These are phyloP conservation scores for Eufriesea mexicana DNA, from an alignment of 1,140 invertebrate species.

Conservation along the genomic window DNA sequence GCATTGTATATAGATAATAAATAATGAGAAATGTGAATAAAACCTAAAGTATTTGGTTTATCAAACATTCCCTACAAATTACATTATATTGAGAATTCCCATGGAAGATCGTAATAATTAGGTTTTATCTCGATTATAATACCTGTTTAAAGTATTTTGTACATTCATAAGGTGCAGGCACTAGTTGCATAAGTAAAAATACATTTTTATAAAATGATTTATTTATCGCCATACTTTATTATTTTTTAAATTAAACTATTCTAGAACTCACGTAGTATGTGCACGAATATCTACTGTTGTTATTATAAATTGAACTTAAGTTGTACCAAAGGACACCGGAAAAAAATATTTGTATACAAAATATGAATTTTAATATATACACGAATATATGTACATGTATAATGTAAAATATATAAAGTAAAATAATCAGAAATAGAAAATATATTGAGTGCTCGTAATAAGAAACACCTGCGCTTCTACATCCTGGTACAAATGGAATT, in stretches of 20 bases:
- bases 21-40: conserved; percentile 82
- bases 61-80: conserved; percentile 80
- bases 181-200: conserved; percentile 65
- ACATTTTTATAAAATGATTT: conserved; percentile 71
- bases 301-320: neutral
- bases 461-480: neutral
- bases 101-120: neutral
- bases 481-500: neutral
- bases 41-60: conserved; percentile 81
- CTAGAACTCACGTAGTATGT: neutral
- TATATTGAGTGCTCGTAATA: neutral
- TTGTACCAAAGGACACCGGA: neutral
- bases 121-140: neutral
- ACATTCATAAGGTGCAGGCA: conserved; percentile 68
- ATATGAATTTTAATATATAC: neutral
- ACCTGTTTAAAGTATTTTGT: conserved; percentile 71
- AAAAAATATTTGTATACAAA: conserved; percentile 38
- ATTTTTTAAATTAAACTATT: neutral
- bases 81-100: conserved; percentile 37
- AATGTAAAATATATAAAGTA: neutral
- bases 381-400: neutral
- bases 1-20: conserved; percentile 79
- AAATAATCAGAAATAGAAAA: neutral
- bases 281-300: neutral
- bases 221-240: conserved; percentile 18